These are phyloP conservation scores for Peromyscus melanophrys DNA, from an alignment of 2,797 vertebrate species.

Conservation along the genomic window DNA sequence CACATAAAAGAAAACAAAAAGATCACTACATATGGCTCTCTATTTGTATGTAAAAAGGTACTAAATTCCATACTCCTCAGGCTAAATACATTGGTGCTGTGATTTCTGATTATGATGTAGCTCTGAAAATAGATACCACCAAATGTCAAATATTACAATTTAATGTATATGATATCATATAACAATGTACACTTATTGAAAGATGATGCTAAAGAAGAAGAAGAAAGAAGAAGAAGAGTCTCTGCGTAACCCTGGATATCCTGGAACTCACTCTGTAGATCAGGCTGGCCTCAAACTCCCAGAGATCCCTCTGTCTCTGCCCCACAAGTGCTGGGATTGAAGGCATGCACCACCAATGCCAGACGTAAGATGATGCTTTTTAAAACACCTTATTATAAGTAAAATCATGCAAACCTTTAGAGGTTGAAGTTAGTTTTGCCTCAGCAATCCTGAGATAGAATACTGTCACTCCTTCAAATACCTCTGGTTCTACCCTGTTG, in stretches of 20 bases:
- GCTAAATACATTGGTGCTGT: not conserved
- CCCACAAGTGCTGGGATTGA: not conserved
- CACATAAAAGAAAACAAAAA: not conserved
- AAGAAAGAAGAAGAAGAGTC: not conserved
- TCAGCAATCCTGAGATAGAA: slow-evolving; percentile 96
- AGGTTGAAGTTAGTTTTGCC: slow-evolving; percentile 94
- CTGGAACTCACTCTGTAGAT: not conserved
- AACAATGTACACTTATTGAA: not conserved
- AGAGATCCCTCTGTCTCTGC: not conserved
- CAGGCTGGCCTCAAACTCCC: not conserved
- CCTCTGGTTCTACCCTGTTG: slow-evolving; percentile 94
- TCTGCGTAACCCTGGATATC: not conserved
- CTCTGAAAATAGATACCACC: not conserved
- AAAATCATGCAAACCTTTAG: slow-evolving; percentile 93
- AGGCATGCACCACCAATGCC: rapidly evolving
- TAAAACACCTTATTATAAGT: not conserved
- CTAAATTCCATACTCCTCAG: not conserved
- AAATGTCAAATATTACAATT: not conserved
- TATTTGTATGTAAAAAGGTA: not conserved
- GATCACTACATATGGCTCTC: not conserved
- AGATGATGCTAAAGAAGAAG: not conserved
- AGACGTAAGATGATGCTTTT: not conserved
- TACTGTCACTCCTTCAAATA: slow-evolving; percentile 94
- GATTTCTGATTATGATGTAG: not conserved
- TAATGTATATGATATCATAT: not conserved